phyloP scores from a whole-genome alignment of 2,113 vertebrate species.

The Pomatostomus ruficeps region DNA sequence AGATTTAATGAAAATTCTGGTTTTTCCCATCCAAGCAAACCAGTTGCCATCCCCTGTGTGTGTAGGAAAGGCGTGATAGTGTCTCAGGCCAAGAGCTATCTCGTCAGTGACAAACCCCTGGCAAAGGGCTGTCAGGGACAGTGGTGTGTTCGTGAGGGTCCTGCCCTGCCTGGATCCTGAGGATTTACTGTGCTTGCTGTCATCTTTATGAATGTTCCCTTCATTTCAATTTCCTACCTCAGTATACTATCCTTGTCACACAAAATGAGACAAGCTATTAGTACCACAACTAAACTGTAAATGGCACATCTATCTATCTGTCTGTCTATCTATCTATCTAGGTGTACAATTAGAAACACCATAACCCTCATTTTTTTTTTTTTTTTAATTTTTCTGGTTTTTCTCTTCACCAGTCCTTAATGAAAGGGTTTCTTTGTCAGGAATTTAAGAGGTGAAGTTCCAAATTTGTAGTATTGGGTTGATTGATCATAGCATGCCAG shows the following conservation, averaged over 20 bases:
- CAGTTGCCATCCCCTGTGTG: not conserved
- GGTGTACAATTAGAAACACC: not conserved
- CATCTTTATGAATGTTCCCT: not conserved
- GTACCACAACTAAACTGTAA: not conserved
- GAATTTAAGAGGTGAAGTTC: not conserved
- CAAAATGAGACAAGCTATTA: not conserved
- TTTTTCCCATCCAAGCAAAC: not conserved
- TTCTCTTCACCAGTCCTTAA: not conserved
- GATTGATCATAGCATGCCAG: not conserved
- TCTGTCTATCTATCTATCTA: no score
- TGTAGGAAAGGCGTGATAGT: accelerated
- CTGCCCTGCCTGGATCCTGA: not conserved
- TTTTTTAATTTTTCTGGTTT: not conserved
- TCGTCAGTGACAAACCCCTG: not conserved
- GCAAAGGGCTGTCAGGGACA: not conserved
- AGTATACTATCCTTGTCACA: not conserved
- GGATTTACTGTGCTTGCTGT: not conserved
- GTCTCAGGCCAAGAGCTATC: not conserved
- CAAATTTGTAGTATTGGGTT: not conserved
- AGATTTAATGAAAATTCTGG: not conserved
- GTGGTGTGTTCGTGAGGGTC: accelerated
- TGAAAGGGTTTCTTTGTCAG: not conserved
- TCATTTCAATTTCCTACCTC: not conserved
- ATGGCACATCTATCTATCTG: no score
- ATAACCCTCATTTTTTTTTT: not conserved